phyloP scores from a whole-genome alignment of 2,797 vertebrate genomes.

The Cossypha caffra region DNA sequence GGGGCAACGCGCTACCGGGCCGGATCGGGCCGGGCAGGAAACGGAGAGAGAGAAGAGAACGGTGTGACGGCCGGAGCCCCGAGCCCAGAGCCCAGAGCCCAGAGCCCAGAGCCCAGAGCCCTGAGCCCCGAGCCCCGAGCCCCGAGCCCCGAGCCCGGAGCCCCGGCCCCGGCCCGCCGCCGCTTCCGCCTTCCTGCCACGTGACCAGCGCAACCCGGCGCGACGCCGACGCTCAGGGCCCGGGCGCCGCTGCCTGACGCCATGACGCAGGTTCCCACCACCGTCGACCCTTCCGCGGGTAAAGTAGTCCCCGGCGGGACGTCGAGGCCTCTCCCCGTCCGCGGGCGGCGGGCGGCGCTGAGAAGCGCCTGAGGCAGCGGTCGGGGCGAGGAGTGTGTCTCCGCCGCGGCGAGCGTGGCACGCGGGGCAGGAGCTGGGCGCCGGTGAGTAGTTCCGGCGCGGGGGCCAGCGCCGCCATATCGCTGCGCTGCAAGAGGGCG shows the following conservation, averaged over 20 bases:
- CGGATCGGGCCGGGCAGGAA: neutral
- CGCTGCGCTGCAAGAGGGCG: neutral
- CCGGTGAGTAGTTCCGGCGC: neutral
- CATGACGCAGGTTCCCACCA: accelerated
- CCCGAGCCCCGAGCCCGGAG: accelerated
- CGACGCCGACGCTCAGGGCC: conserved; percentile 57
- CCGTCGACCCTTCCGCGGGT: neutral
- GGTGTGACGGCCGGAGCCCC: accelerated
- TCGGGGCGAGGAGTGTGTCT: neutral
- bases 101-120: too few species aligned
- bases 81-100: neutral
- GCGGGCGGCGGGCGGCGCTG: accelerated
- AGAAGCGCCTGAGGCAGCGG: neutral
- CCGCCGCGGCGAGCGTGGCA: neutral
- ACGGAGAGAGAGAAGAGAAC: too few species aligned
- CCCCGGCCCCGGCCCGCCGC: accelerated
- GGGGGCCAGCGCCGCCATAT: neutral
- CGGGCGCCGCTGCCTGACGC: conserved; percentile 31
- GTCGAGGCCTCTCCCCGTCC: too few species aligned
- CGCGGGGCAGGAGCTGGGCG: too few species aligned
- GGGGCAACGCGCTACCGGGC: accelerated
- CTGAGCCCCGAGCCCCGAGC: too few species aligned
- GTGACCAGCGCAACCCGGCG: neutral
- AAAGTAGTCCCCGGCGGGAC: neutral
- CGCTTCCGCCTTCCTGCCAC: neutral